Evolutionary conservation across 2,113 vertebrate species (phyloP).

Genomic region (Varanus komodoensis): DNA sequence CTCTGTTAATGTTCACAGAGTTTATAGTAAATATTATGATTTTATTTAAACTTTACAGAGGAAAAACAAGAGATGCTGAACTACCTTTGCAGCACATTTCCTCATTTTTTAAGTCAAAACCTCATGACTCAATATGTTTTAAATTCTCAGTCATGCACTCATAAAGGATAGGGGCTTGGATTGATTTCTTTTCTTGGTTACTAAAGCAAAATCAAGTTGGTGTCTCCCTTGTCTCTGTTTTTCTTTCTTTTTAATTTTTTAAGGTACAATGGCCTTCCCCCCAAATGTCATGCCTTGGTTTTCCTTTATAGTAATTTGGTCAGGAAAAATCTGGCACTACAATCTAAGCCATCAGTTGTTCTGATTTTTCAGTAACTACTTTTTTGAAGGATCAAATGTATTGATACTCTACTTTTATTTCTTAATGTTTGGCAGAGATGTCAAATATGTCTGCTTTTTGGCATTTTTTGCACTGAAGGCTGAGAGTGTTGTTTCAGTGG

Average conservation of each 20-base stretch:
- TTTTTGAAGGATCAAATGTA: constrained; percentile 76
- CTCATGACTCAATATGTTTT: constrained; percentile 79
- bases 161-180: constrained; percentile 66
- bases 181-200: constrained; percentile 56
- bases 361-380: constrained; percentile 69
- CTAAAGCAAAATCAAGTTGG: constrained; percentile 69
- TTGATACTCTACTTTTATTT: constrained; percentile 79
- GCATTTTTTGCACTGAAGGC: constrained; percentile 74
- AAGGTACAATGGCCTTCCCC: constrained; percentile 69
- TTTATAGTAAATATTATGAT: constrained; percentile 88
- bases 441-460: constrained; percentile 73
- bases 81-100: constrained; percentile 82
- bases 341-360: constrained; percentile 73
- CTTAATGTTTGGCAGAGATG: constrained; percentile 77
- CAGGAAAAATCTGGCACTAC: constrained; percentile 64
- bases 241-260: constrained; percentile 21
- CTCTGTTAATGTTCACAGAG: constrained; percentile 81
- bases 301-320: constrained; percentile 66
- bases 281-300: constrained; percentile 69
- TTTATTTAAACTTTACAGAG: constrained; percentile 87
- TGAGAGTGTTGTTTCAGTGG: constrained; percentile 46
- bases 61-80: constrained; percentile 82
- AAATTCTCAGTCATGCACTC: constrained; percentile 78
- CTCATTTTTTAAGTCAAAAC: constrained; percentile 83
- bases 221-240: constrained; percentile 51